phyloP scores from a whole-genome alignment of 2,113 vertebrate species.

The Copsychus sechellarum region DNA sequence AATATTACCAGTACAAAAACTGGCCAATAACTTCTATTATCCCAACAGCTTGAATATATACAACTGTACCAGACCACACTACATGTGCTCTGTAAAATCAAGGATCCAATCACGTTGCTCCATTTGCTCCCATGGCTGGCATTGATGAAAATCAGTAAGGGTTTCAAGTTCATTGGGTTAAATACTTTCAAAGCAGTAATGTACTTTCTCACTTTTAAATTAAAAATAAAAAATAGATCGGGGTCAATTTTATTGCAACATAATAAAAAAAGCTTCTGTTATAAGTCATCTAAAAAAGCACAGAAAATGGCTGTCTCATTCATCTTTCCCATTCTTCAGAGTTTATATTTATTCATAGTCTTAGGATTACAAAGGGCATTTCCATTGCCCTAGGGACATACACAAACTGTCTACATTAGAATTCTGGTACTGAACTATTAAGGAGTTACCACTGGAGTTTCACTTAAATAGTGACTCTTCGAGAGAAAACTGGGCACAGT shows the following conservation, averaged over 20 bases:
- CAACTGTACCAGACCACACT: not conserved
- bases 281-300: not conserved
- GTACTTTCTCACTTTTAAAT: not conserved
- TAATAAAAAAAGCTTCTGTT: not conserved
- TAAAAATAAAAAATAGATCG: not conserved
- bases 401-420: not conserved
- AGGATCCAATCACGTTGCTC: not conserved
- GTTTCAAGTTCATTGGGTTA: not conserved
- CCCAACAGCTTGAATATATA: not conserved
- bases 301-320: not conserved
- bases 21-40: not conserved
- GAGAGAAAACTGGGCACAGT: not conserved
- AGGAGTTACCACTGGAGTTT: not conserved
- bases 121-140: not conserved
- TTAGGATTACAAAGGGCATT: not conserved
- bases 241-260: not conserved
- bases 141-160: not conserved
- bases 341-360: not conserved
- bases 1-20: not conserved
- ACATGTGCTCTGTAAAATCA: not conserved
- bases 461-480: not conserved
- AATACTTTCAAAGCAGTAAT: not conserved
- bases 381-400: not conserved
- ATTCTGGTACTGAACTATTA: not conserved
- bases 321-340: not conserved